A percentile compares a stretch with the other conserved stretches of the same genome.
Evolutionary conservation across 2,888 invertebrate species (phyloP).

Genomic region (Nowickia ferox): DNA sequence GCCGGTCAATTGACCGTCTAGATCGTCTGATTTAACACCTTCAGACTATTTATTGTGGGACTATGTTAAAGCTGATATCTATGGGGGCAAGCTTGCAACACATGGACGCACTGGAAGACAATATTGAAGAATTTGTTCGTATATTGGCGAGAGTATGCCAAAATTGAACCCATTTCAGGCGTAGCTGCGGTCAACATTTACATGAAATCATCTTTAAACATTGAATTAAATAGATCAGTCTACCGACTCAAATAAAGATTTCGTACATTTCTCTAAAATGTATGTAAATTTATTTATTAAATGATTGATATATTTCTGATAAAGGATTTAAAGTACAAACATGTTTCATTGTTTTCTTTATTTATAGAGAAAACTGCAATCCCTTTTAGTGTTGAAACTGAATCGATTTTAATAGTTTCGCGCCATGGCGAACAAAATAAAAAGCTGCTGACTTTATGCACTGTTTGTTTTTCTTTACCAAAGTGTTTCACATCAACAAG

Average conservation of each 20-base stretch:
- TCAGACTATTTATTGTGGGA: no score
- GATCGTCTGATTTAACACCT: no score
- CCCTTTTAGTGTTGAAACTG: conserved; percentile 17
- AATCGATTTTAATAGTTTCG: conserved; percentile 42
- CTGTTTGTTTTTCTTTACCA: neutral
- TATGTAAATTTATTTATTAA: neutral
- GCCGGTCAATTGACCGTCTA: no score
- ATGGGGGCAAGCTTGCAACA: no score
- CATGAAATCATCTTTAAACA: no score
- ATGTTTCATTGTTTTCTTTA: neutral
- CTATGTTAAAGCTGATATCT: no score
- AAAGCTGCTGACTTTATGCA: neutral
- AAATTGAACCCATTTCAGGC: no score
- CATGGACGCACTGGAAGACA: no score
- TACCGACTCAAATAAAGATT: neutral
- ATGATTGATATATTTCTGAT: conserved; percentile 8
- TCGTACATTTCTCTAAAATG: neutral
- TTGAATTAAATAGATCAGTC: no score
- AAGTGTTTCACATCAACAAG: neutral
- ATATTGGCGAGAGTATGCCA: no score
- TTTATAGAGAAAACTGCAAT: neutral
- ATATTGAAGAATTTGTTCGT: no score
- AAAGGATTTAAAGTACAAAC: conserved; percentile 7
- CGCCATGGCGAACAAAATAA: conserved; percentile 32
- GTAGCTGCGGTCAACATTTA: no score